A percentile compares a stretch with the other conserved stretches of the same genome.
Conservation (phyloP, 2,888 invertebrate genomes). For the Dermolepida albohirtum region DNA sequence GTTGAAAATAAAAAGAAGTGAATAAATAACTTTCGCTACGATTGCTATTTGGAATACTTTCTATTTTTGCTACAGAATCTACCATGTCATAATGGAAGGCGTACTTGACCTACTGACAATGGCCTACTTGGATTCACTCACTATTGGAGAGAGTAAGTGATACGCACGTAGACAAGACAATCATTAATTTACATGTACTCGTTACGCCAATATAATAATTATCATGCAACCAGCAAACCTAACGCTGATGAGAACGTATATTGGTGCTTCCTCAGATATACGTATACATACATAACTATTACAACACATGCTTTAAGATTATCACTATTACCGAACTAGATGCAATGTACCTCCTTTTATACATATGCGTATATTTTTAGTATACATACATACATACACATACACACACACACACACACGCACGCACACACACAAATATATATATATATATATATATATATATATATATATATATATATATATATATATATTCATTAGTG, state of each 20-base stretch:
- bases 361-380: too few relatives aligned
- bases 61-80: constrained; percentile 60
- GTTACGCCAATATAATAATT: constrained; percentile 45
- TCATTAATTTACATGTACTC: constrained; percentile 46
- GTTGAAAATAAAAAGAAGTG: constrained; percentile 16
- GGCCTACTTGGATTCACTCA: constrained; percentile 59
- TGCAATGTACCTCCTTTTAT: too few relatives aligned
- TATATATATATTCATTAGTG: too few relatives aligned
- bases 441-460: too few relatives aligned
- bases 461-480: too few relatives aligned
- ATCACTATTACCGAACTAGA: too few relatives aligned
- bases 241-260: background rate
- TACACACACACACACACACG: background rate
- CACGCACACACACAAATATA: background rate
- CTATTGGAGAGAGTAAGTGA: constrained; percentile 41
- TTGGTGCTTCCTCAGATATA: background rate
- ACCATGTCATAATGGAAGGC: constrained; percentile 41
- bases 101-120: constrained; percentile 65
- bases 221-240: constrained; percentile 39
- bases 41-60: constrained; percentile 57
- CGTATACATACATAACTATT: background rate
- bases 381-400: background rate
- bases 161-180: constrained; percentile 48
- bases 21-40: constrained; percentile 23
- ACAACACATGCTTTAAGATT: background rate